These are phyloP conservation scores for Eilema depressum DNA, from an alignment of 2,888 invertebrate species.

Conservation along the genomic window DNA sequence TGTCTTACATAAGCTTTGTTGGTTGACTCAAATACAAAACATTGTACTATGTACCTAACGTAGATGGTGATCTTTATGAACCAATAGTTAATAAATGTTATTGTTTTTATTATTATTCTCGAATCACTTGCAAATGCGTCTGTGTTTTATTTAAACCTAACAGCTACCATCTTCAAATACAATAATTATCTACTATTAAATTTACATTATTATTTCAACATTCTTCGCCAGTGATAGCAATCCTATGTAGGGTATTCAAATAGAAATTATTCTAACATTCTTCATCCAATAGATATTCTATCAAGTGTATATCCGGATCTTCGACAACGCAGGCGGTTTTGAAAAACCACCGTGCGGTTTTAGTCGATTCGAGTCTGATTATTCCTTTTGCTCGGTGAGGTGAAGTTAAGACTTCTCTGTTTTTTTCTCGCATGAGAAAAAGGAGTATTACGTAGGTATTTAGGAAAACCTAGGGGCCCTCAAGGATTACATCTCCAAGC, in stretches of 20 bases:
- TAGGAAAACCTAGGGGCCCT: too few species aligned
- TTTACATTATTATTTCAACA: not conserved
- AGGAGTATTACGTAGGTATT: too few species aligned
- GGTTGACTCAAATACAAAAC: slow-evolving; percentile 78
- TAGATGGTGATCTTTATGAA: slow-evolving; percentile 82
- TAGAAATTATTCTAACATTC: too few species aligned
- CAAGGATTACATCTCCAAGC: too few species aligned
- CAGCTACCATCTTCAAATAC: not conserved
- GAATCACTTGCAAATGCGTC: slow-evolving; percentile 82
- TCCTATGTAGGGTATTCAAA: not conserved
- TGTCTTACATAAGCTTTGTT: slow-evolving; percentile 76
- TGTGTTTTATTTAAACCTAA: slow-evolving; percentile 74
- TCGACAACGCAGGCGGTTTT: not conserved
- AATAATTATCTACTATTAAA: not conserved
- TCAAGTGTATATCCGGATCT: too few species aligned
- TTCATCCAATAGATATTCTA: too few species aligned
- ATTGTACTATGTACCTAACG: slow-evolving; percentile 85
- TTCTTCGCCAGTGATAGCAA: not conserved
- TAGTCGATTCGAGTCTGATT: not conserved
- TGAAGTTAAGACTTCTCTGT: too few species aligned
- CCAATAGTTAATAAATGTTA: slow-evolving; percentile 86
- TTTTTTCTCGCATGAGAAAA: too few species aligned
- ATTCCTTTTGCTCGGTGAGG: too few species aligned
- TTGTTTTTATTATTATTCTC: slow-evolving; percentile 86
- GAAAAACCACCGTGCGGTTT: not conserved